Evolutionary conservation across 2,113 vertebrate genomes (phyloP), one percentile per base, ranked within the genome.

Genomic region (Columbina picui): DNA sequence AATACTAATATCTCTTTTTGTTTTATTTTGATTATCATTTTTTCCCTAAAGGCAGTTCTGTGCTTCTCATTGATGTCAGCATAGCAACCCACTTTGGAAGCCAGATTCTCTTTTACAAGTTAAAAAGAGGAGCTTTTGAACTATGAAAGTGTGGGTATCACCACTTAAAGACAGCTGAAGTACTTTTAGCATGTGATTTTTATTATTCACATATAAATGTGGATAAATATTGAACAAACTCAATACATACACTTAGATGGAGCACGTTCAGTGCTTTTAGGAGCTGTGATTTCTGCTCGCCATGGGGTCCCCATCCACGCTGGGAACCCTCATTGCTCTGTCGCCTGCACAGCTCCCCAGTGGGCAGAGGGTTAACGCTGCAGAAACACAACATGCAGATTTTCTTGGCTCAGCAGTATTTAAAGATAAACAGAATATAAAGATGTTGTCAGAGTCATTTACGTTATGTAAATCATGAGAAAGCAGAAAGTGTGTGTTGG

Each of bases 351-450:
- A 60, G 69, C 57, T 59, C 61, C 50, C 27, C 67, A 15, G 59
- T 10, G 41, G 95, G 92, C 94, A 96, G 84, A 61, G 74, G 95
- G 96, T 95, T 93, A 81, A 76, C 91, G 94, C 90, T 90, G 75
- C 90, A 95, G 95, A 90, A 97, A 94, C 52, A 67, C n/a, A 96
- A 82, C 69, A 91, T 86, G 91, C 70, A 95, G 70, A 75, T 94
- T 93, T 70, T 87, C 92, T 91, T 97, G 85, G 87, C 78, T 91
- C 70, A 90, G 92, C 85, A 86, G 71, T 95, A 78, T 71, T 30
- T 21, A 90, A 77, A 95, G 90, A 95, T 89, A 97, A 97, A 96
- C 89, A 95, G 63, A 77, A 92, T 70, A 91, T 70, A 90, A 92
- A 94, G 95, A 94, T 78, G 60, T 87, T 85, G 86, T 83, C 70